These are phyloP conservation scores for Thaleichthys pacificus DNA, from an alignment of 2,797 vertebrate species.

Conservation along the genomic window DNA sequence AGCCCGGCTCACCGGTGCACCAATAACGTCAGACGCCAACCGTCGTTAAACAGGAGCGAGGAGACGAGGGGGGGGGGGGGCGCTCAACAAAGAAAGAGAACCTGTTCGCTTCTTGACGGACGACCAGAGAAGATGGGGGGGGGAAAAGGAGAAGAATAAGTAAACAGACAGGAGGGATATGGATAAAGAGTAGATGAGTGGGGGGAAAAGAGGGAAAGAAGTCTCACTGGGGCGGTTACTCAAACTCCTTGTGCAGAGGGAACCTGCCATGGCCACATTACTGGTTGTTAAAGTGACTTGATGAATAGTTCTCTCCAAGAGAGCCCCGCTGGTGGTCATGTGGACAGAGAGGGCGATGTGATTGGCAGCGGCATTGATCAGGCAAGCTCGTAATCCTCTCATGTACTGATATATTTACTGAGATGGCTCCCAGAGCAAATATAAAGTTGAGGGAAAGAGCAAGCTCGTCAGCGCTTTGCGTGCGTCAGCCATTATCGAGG, in stretches of 20 bases:
- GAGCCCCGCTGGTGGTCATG: slow-evolving; percentile 10
- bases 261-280: not conserved
- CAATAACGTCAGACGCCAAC: slow-evolving; percentile 11
- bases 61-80: no score
- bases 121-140: not conserved
- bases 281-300: slow-evolving; percentile 28
- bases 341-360: slow-evolving; percentile 9
- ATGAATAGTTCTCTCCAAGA: slow-evolving; percentile 30
- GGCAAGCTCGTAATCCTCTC: slow-evolving; percentile 20
- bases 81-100: no score
- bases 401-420: slow-evolving; percentile 20
- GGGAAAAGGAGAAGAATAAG: slow-evolving; percentile 4
- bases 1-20: slow-evolving; percentile 2
- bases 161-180: not conserved
- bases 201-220: slow-evolving; percentile 3
- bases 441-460: slow-evolving; percentile 23
- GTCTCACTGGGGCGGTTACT: not conserved
- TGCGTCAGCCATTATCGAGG: slow-evolving; percentile 17
- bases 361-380: slow-evolving; percentile 33
- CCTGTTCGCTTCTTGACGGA: not conserved
- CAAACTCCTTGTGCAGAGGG: no score
- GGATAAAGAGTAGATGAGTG: not conserved
- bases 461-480: slow-evolving; percentile 30
- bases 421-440: slow-evolving; percentile 19
- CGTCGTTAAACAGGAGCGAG: slow-evolving; percentile 15